A percentile compares a stretch with the other conserved stretches of the same genome.
Conservation (phyloP, 2,888 invertebrate genomes). For the Caenorhabditis afra region DNA sequence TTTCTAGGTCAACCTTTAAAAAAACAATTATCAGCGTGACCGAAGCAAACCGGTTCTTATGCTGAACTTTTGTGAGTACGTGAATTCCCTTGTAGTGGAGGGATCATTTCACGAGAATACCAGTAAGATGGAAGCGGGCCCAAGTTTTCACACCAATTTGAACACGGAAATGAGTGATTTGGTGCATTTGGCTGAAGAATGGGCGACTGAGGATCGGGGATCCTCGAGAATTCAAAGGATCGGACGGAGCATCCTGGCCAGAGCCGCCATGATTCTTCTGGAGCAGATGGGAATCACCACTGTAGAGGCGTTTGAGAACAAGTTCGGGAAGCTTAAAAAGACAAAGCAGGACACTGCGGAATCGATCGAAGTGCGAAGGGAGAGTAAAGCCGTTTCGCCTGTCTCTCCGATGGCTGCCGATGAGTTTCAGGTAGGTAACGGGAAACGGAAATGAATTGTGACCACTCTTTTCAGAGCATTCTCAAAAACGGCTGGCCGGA, state of each 20-base stretch:
- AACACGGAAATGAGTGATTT: constrained; percentile 54
- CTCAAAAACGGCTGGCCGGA: constrained; percentile 9
- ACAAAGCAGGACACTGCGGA: not conserved
- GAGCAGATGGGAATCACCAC: constrained; percentile 34
- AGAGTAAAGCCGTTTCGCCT: not conserved
- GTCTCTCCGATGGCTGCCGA: constrained; percentile 9
- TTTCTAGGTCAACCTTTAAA: too few species aligned
- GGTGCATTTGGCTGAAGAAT: constrained; percentile 43
- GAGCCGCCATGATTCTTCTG: constrained; percentile 19
- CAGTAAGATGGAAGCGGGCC: not conserved
- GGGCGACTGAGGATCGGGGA: not conserved
- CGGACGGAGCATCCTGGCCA: not conserved
- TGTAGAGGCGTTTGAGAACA: constrained; percentile 17
- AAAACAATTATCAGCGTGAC: too few species aligned
- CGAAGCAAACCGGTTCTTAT: too few species aligned
- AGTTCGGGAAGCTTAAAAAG: not conserved
- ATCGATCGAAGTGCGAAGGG: not conserved
- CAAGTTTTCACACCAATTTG: constrained; percentile 40
- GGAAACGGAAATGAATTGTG: not conserved
- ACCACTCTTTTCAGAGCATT: not conserved
- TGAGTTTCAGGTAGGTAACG: constrained; percentile 21
- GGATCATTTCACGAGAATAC: too few species aligned
- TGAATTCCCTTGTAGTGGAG: too few species aligned
- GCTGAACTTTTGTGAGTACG: too few species aligned
- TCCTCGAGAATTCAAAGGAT: constrained; percentile 1